Percentiles rank a stretch among this genome's conserved stretches.
Conservation (phyloP, 2,888 invertebrate genomes). For the Andrena praecox region DNA sequence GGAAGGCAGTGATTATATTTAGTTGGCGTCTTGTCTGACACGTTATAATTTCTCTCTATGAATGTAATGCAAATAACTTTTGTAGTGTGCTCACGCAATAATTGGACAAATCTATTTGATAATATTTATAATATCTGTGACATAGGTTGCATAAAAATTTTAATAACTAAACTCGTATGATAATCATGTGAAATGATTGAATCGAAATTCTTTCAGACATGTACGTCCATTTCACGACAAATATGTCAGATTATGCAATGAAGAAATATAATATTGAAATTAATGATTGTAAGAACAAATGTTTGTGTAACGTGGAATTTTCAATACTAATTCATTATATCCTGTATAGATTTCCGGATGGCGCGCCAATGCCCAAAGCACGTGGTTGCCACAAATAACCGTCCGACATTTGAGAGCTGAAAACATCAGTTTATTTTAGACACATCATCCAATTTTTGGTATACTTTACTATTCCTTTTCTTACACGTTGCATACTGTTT, state of each 20-base stretch:
- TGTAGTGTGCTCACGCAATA: background rate
- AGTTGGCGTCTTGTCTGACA: background rate
- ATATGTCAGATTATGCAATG: background rate
- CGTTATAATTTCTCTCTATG: too few species aligned
- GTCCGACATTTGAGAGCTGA: conserved; percentile 69
- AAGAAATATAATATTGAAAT: background rate
- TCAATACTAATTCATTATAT: conserved; percentile 42
- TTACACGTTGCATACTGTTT: background rate
- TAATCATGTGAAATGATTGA: background rate
- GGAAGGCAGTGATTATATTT: background rate
- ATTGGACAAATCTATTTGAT: background rate
- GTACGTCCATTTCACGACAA: background rate
- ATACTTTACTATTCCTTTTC: background rate
- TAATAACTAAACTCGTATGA: too few species aligned
- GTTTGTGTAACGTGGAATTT: background rate
- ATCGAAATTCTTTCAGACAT: background rate
- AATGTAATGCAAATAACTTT: background rate
- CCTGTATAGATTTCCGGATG: conserved; percentile 44
- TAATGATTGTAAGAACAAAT: too few species aligned
- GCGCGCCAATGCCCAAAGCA: conserved; percentile 60
- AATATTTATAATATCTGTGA: background rate
- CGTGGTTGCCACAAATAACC: conserved; percentile 74
- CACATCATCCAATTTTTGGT: conserved; percentile 27
- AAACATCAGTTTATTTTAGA: conserved; percentile 42
- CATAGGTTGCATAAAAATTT: too few species aligned